Percentiles rank a stretch among this genome's conserved stretches.
Evolutionary conservation across 2,888 invertebrate species (phyloP).

Genomic region (Plagodis dolabraria): DNA sequence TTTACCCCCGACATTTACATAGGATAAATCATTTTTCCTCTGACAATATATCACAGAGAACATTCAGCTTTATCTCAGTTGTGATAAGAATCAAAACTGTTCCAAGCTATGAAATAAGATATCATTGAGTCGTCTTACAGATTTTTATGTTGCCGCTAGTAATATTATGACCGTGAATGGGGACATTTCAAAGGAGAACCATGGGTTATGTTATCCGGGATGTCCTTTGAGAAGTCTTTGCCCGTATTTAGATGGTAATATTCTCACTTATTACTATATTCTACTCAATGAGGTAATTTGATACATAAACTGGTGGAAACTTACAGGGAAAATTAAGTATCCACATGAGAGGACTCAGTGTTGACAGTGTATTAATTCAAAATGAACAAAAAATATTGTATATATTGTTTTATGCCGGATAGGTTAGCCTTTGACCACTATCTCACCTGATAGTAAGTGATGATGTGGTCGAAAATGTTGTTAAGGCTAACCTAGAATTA

Average conservation of each 20-base stretch:
- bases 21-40: conserved; percentile 39
- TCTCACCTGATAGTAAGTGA: no score
- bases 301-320: neutral
- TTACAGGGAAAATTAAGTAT: neutral
- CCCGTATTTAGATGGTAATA: conserved; percentile 22
- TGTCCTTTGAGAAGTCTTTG: conserved; percentile 31
- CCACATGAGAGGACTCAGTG: neutral
- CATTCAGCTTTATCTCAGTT: conserved; percentile 21
- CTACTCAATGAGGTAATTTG: conserved; percentile 6
- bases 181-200: conserved; percentile 33
- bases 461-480: no score
- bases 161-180: conserved; percentile 37
- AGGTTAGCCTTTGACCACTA: no score
- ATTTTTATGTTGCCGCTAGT: conserved; percentile 37
- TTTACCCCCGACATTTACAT: conserved; percentile 39
- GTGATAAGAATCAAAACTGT: conserved; percentile 27
- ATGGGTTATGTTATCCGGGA: conserved; percentile 35
- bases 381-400: no score
- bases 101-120: conserved; percentile 32
- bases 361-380: no score
- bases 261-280: conserved; percentile 28
- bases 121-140: conserved; percentile 34
- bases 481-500: no score
- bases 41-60: conserved; percentile 6
- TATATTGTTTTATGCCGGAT: no score